phyloP scores from a whole-genome alignment of 2,888 invertebrate genomes.

The Polymixis lichenea region DNA sequence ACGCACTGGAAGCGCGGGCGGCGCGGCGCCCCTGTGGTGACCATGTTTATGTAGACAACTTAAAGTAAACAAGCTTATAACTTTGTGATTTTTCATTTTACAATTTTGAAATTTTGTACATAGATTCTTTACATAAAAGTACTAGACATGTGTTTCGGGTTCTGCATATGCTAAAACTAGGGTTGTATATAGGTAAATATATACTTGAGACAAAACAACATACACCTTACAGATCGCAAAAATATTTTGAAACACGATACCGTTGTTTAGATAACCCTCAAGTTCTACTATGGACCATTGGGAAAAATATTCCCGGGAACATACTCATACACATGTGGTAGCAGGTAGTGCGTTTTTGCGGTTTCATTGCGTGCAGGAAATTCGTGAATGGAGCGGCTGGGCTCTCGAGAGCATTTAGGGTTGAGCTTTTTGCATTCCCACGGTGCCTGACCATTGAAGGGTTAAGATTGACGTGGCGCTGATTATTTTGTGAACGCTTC shows the following conservation, averaged over 20 bases:
- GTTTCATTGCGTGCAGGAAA: slow-evolving; percentile 89
- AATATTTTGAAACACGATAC: slow-evolving; percentile 66
- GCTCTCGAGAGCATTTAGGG: slow-evolving; percentile 74
- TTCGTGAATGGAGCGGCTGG: slow-evolving; percentile 85
- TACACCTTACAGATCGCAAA: slow-evolving; percentile 19
- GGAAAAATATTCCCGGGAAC: slow-evolving; percentile 70
- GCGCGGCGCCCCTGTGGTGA: no score
- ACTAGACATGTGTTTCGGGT: no score
- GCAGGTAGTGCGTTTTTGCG: slow-evolving; percentile 86
- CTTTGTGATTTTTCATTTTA: no score
- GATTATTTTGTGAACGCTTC: slow-evolving; percentile 61
- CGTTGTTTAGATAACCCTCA: slow-evolving; percentile 76
- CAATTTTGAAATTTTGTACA: no score
- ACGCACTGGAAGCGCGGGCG: no score
- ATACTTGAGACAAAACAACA: slow-evolving; percentile 1
- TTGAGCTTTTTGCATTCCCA: slow-evolving; percentile 85
- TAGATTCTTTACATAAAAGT: no score
- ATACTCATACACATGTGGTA: slow-evolving; percentile 61
- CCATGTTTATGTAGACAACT: no score
- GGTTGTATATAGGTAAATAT: neutral
- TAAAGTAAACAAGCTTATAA: no score
- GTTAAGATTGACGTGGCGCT: slow-evolving; percentile 74
- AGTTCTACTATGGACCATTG: slow-evolving; percentile 65
- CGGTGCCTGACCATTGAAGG: slow-evolving; percentile 76
- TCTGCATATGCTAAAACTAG: no score